A percentile compares a stretch with the other conserved stretches of the same genome.
phyloP scores from a whole-genome alignment of 1,140 invertebrate genomes.

The Epicauta chinensis region DNA sequence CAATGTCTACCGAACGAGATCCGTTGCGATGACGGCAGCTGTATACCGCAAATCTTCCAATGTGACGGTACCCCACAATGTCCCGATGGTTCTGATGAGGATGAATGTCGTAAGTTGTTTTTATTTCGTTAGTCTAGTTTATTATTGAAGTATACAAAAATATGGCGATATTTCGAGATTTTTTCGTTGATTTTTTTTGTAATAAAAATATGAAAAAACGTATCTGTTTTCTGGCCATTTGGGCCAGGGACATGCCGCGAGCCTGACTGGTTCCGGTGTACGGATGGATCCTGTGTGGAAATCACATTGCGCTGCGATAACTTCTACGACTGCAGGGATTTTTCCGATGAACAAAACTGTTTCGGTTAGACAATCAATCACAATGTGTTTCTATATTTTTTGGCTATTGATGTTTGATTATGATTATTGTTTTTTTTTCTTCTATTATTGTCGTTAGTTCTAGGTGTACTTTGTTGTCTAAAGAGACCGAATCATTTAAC shows the following conservation, averaged over 20 bases:
- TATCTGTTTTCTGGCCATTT: constrained; percentile 35
- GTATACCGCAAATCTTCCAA: constrained; percentile 83
- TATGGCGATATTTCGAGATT: no score
- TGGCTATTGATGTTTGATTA: no score
- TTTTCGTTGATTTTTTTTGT: no score
- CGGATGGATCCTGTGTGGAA: constrained; percentile 60
- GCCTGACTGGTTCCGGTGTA: constrained; percentile 58
- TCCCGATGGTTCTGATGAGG: constrained; percentile 80
- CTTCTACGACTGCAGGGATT: constrained; percentile 82
- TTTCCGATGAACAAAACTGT: constrained; percentile 87
- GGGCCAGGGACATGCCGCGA: constrained; percentile 51
- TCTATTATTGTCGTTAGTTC: no score
- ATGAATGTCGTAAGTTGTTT: constrained; percentile 70
- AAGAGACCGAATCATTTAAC: no score
- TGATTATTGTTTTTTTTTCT: no score
- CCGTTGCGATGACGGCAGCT: constrained; percentile 69
- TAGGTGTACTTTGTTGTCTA: no score
- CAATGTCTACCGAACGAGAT: constrained; percentile 56
- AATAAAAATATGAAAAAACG: not conserved
- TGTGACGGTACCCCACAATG: constrained; percentile 87
- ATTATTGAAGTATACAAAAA: no score
- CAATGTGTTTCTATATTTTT: no score
- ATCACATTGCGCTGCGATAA: constrained; percentile 72
- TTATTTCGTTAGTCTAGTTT: no score
- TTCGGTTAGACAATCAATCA: constrained; percentile 50